Conservation (phyloP, 2,888 invertebrate species). For the Myopa tessellatipennis region DNA sequence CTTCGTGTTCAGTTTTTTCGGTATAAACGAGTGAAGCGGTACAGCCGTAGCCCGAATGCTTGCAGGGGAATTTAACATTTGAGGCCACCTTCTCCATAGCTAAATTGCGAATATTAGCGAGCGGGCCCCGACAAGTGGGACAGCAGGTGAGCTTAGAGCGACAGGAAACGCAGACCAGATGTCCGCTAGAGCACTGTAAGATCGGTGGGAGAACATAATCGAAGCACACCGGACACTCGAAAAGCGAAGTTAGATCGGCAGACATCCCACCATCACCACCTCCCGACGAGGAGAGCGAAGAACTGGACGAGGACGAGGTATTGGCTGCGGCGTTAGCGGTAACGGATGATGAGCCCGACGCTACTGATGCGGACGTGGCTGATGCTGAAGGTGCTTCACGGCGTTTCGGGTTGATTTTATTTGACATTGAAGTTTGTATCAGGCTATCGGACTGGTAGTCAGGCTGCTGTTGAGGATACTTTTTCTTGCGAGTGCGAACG, state of each 20-base stretch:
- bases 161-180: slow-evolving; percentile 97
- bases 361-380: slow-evolving; percentile 47
- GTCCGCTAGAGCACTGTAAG: slow-evolving; percentile 98
- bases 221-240: slow-evolving; percentile 98
- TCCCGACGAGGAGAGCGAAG: slow-evolving; percentile 67
- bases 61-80: slow-evolving; percentile 98
- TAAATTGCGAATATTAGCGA: slow-evolving; percentile 96
- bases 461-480: slow-evolving; percentile 17
- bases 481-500: slow-evolving; percentile 25
- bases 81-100: slow-evolving; percentile 99
- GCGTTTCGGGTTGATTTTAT: slow-evolving; percentile 68
- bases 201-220: slow-evolving; percentile 99
- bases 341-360: slow-evolving; percentile 56
- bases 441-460: slow-evolving; percentile 29
- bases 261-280: slow-evolving; percentile 73
- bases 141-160: slow-evolving; percentile 96
- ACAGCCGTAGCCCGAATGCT: slow-evolving; percentile 96
- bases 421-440: slow-evolving; percentile 62
- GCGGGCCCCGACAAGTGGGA: slow-evolving; percentile 96
- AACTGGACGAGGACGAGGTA: slow-evolving; percentile 68
- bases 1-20: slow-evolving; percentile 99
- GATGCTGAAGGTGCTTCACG: slow-evolving; percentile 63
- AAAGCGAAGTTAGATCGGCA: slow-evolving; percentile 89
- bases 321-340: slow-evolving; percentile 63
- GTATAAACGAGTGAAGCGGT: slow-evolving; percentile 90